A percentile compares a stretch with the other conserved stretches of the same genome.
These are phyloP conservation scores for Andrena minutula DNA, from an alignment of 2,888 invertebrate species.

Conservation along the genomic window DNA sequence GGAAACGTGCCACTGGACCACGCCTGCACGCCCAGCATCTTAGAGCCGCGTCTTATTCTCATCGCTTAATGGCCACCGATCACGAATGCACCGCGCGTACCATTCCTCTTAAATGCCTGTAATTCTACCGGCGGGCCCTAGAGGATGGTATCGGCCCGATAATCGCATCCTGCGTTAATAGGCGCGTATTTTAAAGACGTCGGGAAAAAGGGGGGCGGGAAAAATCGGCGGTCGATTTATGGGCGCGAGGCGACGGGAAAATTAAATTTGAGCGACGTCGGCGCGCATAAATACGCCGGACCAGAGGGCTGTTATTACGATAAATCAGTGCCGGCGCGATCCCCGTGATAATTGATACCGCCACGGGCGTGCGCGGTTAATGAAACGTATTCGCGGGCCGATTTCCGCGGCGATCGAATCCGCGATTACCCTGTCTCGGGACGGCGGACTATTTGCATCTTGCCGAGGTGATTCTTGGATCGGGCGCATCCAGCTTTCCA, in stretches of 20 bases:
- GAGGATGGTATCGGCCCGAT: constrained; percentile 21
- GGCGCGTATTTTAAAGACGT: constrained; percentile 28
- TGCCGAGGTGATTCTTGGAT: not conserved
- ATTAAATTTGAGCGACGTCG: constrained; percentile 27
- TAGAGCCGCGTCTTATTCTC: not conserved
- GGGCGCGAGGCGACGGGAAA: constrained; percentile 17
- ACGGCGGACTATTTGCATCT: not conserved
- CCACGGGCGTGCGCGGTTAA: constrained; percentile 33
- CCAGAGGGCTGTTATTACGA: constrained; percentile 49
- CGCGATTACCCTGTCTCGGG: not conserved
- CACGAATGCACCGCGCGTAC: constrained; percentile 21
- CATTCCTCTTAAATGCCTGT: constrained; percentile 22
- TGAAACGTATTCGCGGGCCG: constrained; percentile 25
- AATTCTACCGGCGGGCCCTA: constrained; percentile 19
- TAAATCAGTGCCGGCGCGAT: constrained; percentile 46
- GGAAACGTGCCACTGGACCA: constrained; percentile 67
- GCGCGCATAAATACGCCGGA: constrained; percentile 29
- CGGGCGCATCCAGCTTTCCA: not conserved
- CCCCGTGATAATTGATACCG: constrained; percentile 51
- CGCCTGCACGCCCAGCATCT: constrained; percentile 53
- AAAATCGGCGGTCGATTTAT: not conserved
- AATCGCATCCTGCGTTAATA: constrained; percentile 19
- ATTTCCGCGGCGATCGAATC: constrained; percentile 30
- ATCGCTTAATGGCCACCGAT: constrained; percentile 27
- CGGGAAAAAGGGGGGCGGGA: not conserved